phyloP scores from a whole-genome alignment of 2,888 invertebrate species.

The Drosophila niveifrons region DNA sequence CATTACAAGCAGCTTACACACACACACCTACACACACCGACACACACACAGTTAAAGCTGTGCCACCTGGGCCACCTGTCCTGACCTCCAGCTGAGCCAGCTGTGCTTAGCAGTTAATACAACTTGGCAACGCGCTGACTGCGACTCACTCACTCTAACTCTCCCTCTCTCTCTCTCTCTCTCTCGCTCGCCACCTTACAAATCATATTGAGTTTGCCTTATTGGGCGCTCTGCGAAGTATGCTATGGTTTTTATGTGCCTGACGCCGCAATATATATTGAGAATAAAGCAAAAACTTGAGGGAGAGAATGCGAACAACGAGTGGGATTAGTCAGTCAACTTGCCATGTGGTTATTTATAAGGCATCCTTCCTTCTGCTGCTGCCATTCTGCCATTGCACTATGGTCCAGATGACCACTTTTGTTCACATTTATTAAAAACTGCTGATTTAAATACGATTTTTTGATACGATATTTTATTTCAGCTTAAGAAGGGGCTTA shows the following conservation, averaged over 20 bases:
- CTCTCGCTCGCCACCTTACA: conserved; percentile 13
- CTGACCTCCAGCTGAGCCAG: conserved; percentile 44
- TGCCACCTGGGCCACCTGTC: conserved; percentile 38
- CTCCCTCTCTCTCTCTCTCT: not conserved
- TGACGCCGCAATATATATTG: conserved; percentile 36
- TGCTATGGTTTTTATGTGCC: conserved; percentile 56
- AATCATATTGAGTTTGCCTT: conserved; percentile 67
- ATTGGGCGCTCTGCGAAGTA: conserved; percentile 65
- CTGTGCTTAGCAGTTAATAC: conserved; percentile 65
- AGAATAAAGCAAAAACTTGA: conserved; percentile 14
- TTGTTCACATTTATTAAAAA: too few species aligned
- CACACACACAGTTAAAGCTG: not conserved
- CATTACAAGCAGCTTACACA: conserved; percentile 68
- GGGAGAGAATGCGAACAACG: conserved; percentile 2
- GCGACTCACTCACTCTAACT: conserved; percentile 29
- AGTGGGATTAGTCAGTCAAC: conserved; percentile 37
- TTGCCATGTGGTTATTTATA: conserved; percentile 40
- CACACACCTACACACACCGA: conserved; percentile 23
- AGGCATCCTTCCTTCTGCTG: conserved; percentile 17
- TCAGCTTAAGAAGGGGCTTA: too few species aligned
- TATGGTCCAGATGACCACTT: too few species aligned
- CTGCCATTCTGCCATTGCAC: too few species aligned
- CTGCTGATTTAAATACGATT: too few species aligned
- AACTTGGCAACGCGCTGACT: conserved; percentile 50
- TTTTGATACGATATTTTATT: too few species aligned